Percentiles rank a stretch among this genome's conserved stretches.
Conservation (phyloP, 2,113 vertebrate genomes). For the Cyanoderma ruficeps region DNA sequence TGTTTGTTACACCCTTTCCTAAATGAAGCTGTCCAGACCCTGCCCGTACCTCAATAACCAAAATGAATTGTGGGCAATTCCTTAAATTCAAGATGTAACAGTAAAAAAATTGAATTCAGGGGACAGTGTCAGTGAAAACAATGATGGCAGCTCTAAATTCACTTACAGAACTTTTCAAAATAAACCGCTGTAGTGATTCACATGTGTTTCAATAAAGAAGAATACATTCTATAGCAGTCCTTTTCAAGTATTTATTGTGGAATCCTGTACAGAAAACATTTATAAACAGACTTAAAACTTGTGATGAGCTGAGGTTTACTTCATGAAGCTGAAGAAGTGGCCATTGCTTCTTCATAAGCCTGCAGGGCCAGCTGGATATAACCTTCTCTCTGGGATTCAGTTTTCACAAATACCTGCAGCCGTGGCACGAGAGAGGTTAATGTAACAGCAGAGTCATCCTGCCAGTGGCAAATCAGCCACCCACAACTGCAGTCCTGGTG, state of each 20-base stretch:
- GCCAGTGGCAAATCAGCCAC: not conserved
- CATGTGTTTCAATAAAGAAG: not conserved
- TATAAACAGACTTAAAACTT: not conserved
- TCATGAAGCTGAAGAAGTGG: conserved; percentile 72
- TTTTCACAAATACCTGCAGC: conserved; percentile 85
- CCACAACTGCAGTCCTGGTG: not conserved
- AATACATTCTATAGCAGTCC: too few species aligned
- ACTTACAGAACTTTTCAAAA: not conserved
- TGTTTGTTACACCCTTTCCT: not conserved
- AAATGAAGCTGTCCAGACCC: not conserved
- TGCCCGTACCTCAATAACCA: not conserved
- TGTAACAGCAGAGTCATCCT: not conserved
- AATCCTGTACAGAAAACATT: not conserved
- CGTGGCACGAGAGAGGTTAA: not conserved
- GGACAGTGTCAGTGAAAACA: not conserved
- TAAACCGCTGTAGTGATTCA: not conserved
- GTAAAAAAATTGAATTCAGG: fast-evolving
- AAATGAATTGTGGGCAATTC: not conserved
- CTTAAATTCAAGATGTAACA: not conserved
- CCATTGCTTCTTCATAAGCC: conserved; percentile 75
- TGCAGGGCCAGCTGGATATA: conserved; percentile 90
- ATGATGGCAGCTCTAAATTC: not conserved
- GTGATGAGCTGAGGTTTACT: not conserved
- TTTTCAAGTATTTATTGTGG: not conserved
- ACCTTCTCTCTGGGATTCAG: conserved; percentile 84